Base-by-base conservation (phyloP, 2,113 vertebrate genomes). In the Nothocercus nigrocapillus region DNA sequence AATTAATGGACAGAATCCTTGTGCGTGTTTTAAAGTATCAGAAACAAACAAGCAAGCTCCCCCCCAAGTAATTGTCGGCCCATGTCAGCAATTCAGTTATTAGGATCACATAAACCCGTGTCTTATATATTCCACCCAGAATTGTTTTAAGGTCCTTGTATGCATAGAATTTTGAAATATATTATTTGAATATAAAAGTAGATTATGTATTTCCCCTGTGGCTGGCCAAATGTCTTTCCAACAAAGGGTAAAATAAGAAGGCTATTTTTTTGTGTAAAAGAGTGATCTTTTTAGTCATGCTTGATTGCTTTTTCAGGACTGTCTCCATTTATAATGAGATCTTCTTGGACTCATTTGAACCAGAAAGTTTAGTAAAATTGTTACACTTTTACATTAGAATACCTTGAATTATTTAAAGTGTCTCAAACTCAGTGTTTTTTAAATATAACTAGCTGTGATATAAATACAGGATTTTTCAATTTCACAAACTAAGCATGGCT, bases 241-340 rank as follows among this genome's bases (percentile, higher is more conserved):
- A 98, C 97, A 98, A 98, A 98, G 98, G 96, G 97, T 98, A 98
- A 98, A 98, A 98, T 98, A 98, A 98, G 97, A 98, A 97, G 97
- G 97, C 97, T 98, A 98, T 98, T 98, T 97, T 98, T 98, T 96
- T 98, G 96, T 98, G 97, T 98, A 97, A 97, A 98, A 97, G 98
- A 98, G 97, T 98, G 98, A 98, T 98, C 98, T 98, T 98, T 98
- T 98, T 98, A 98, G 98, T 98, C 97, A 98, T 97, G 98, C 97
- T 98, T 97, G 98, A 94, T 97, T 98, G 98, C 98, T 93, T 98
- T 98, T 97, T 97, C 96, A 98, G 98, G 97, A 97, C 97, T 96
- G 97, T 98, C 98, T 97, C 98, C 97, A 98, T 98, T 98, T 98
- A 97, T 98, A 98, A 98, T 98, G 97, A 98, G 98, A 98, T 98